Evolutionary conservation across 2,888 invertebrate species (phyloP), one percentile per base, ranked within the genome.

Genomic region (Nephrotoma flavescens): DNA sequence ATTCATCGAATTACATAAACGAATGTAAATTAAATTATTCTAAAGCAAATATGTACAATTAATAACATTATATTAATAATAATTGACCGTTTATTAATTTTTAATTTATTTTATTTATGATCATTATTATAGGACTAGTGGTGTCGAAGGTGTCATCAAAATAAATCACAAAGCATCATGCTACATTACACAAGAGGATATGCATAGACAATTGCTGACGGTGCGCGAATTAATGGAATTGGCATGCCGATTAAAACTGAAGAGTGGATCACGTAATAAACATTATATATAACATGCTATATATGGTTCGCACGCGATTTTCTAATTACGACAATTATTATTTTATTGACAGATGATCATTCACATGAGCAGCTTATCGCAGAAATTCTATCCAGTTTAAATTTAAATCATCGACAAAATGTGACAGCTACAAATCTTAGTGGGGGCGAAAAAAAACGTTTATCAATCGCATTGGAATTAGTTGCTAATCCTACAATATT

Each of bases 401-500:
- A 90, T 89, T 88, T 92, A 42, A 90, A 91, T 88, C 91, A 92
- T 88, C 89, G 92, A 1, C 90, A 90, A 19, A 88, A 89, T 83
- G 89, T 90, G 9, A 90, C 89, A 42, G 93, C 94, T 0, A 92
- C 92, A 44, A 92, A 92, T 87, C 90, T 95, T 45, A 96, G 96
- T 19, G 97, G 97, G 41, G 97, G 97, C 1, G 96, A 97, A 91
- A 94, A 95, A 88, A 97, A 96, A 90, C 92, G 95, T 87, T 93
- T 97, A 88, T 96, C 96, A 11, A 96, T 97, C 88, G 97, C 96
- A 0, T 91, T 96, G 87, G 97, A 97, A 90, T 92, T 97, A 88
- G 95, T 97, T 87, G 96, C 96, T 90, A 96, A 97, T 90, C 97
- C 96, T 0, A 96, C 96, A 41, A 94, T 96, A 31, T 95, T 97